A percentile compares a stretch with the other conserved stretches of the same genome.
phyloP scores from a whole-genome alignment of 2,888 invertebrate species.

The Gastrophysa polygoni region DNA sequence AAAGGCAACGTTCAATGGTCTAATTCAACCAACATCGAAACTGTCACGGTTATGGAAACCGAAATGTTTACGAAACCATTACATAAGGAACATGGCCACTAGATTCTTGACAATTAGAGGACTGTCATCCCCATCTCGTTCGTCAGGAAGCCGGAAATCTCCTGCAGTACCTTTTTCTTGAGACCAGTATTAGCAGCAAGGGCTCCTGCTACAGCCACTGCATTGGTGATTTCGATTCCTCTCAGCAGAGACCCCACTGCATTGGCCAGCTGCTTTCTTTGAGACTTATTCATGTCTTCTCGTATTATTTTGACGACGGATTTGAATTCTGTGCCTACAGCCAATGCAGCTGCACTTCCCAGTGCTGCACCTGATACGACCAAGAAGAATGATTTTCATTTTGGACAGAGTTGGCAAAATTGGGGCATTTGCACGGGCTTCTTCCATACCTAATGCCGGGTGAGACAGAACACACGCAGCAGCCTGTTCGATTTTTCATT shows the following conservation, averaged over 20 bases:
- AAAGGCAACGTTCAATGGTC: no score
- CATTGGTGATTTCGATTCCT: constrained; percentile 9
- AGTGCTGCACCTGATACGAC: constrained; percentile 11
- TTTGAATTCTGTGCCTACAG: constrained; percentile 5
- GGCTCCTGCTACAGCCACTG: not conserved
- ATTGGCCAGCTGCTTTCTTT: constrained; percentile 11
- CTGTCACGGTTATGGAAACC: no score
- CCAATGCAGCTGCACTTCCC: constrained; percentile 5
- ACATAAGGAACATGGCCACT: no score
- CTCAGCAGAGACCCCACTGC: not conserved
- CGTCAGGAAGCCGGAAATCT: not conserved
- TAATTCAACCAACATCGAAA: no score
- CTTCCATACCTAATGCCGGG: no score
- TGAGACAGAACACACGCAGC: no score
- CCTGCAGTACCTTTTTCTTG: not conserved
- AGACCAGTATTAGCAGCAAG: not conserved
- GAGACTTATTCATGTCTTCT: constrained; percentile 12
- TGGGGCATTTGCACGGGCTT: no score
- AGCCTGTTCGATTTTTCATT: no score
- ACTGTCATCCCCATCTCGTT: constrained; percentile 1
- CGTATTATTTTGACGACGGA: constrained; percentile 14
- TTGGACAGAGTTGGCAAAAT: no score
- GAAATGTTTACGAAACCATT: no score
- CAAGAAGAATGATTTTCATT: no score
- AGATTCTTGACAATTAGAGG: no score